Conservation (phyloP, 1,140 invertebrate genomes). For the Drosophila malerkotliana region DNA sequence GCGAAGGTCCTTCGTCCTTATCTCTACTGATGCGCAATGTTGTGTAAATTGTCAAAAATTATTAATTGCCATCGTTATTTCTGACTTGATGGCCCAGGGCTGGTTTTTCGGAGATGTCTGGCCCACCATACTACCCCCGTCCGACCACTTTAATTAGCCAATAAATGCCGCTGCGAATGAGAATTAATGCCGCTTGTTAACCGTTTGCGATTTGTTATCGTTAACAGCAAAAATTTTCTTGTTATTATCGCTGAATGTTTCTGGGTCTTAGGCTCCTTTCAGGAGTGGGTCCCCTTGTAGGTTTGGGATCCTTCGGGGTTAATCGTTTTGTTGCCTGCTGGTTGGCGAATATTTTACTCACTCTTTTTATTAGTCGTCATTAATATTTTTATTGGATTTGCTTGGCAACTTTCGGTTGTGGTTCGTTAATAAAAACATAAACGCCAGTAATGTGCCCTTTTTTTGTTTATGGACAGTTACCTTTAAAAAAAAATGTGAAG, state of each 20-base stretch:
- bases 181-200: conserved; percentile 77
- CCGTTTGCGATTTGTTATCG: conserved; percentile 77
- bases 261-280: conserved; percentile 19
- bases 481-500: not conserved
- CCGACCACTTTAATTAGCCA: conserved; percentile 70
- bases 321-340: conserved; percentile 73
- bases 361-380: conserved; percentile 66
- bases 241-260: conserved; percentile 50
- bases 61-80: conserved; percentile 77
- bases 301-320: conserved; percentile 50
- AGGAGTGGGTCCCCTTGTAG: not conserved
- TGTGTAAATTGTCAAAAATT: conserved; percentile 83
- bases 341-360: conserved; percentile 28
- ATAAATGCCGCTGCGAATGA: conserved; percentile 75
- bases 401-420: conserved; percentile 42
- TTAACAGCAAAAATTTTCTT: conserved; percentile 62
- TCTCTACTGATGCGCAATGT: conserved; percentile 52
- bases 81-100: conserved; percentile 26
- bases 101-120: conserved; percentile 11
- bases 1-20: conserved; percentile 26
- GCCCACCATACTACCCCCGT: not conserved
- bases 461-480: conserved; percentile 20
- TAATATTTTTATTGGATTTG: conserved; percentile 75
- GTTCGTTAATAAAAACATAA: conserved; percentile 77
- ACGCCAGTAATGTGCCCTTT: conserved; percentile 31